Evolutionary conservation across 2,797 vertebrate genomes (phyloP).

Genomic region (Darevskia nairensis): DNA sequence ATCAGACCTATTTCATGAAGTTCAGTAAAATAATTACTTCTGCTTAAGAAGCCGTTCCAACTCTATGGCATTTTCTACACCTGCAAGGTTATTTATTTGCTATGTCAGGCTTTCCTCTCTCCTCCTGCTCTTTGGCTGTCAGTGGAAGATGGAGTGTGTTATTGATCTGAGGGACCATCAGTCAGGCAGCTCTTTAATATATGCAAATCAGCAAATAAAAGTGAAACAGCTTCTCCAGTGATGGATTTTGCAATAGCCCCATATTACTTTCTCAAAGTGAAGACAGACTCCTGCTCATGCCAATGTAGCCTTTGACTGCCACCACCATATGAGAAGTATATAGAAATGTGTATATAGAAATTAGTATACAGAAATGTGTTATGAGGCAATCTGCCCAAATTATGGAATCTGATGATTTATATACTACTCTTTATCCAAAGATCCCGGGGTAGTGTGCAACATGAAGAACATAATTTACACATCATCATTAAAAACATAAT

Average conservation of each 20-base stretch:
- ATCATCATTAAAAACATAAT: too few relatives aligned
- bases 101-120: background rate
- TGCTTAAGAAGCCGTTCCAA: constrained; percentile 6
- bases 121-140: background rate
- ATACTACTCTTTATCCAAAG: too few relatives aligned
- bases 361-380: background rate
- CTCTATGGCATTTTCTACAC: background rate
- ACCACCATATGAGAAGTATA: background rate
- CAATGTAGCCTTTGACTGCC: background rate
- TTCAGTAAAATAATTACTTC: constrained; percentile 6
- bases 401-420: background rate
- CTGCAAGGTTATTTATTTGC: constrained; percentile 14
- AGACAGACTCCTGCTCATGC: background rate
- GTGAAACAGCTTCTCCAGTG: constrained; percentile 45
- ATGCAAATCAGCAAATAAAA: constrained; percentile 36
- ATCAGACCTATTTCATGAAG: background rate
- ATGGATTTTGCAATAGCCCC: background rate
- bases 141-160: constrained; percentile 16
- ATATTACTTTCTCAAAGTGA: background rate
- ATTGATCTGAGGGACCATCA: constrained; percentile 19
- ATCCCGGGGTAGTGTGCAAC: too few relatives aligned
- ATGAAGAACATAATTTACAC: too few relatives aligned
- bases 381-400: background rate
- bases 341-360: too few relatives aligned
- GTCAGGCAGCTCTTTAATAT: constrained; percentile 10